Conservation (phyloP, 2,797 vertebrate genomes). For the Borostomias antarcticus region DNA sequence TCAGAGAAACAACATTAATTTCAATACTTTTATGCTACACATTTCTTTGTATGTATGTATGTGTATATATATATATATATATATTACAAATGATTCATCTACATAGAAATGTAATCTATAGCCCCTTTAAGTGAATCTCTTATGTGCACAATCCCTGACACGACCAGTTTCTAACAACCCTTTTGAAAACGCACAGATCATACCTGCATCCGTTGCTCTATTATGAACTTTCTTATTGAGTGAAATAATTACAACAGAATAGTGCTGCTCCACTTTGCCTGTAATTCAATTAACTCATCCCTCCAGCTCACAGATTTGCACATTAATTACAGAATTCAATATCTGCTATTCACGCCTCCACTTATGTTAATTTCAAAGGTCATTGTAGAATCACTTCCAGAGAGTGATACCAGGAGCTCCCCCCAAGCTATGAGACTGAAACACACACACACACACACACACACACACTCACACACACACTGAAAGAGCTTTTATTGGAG, state of each 20-base stretch:
- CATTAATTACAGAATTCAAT: slow-evolving; percentile 81
- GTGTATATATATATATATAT: too few relatives aligned
- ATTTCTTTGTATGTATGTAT: too few relatives aligned
- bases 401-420: background rate
- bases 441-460: background rate
- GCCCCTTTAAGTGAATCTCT: background rate
- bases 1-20: too few relatives aligned
- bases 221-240: slow-evolving; percentile 64
- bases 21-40: too few relatives aligned
- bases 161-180: background rate
- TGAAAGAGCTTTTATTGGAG: background rate
- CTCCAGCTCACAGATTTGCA: slow-evolving; percentile 69
- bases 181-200: slow-evolving; percentile 1
- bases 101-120: background rate
- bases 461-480: slow-evolving; percentile 13
- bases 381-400: slow-evolving; percentile 67
- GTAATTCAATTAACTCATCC: slow-evolving; percentile 78
- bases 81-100: too few relatives aligned
- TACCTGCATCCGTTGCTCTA: slow-evolving; percentile 59
- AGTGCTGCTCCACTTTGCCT: slow-evolving; percentile 66
- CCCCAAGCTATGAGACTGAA: slow-evolving; percentile 3
- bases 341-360: slow-evolving; percentile 69
- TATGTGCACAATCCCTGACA: background rate
- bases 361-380: slow-evolving; percentile 80
- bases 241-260: slow-evolving; percentile 73